A percentile compares a stretch with the other conserved stretches of the same genome.
These are phyloP conservation scores for Nasonia longicornis DNA, from an alignment of 1,140 invertebrate genomes.

Conservation along the genomic window DNA sequence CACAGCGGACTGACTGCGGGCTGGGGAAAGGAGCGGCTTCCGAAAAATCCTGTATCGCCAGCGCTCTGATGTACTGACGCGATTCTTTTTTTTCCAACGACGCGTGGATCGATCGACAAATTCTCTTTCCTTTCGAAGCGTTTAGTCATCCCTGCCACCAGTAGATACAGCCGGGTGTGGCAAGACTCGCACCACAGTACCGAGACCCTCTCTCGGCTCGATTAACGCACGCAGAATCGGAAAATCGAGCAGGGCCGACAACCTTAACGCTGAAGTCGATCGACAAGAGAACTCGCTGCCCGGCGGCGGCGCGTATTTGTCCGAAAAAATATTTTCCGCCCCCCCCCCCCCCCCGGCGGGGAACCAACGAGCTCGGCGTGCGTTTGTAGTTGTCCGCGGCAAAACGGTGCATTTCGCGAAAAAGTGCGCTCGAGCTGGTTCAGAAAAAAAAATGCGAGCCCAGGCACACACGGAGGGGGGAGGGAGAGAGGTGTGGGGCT, in stretches of 20 bases:
- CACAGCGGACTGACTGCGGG: neutral
- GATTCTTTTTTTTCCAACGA: neutral
- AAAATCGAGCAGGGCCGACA: neutral
- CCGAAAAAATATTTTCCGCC: slow-evolving; percentile 44
- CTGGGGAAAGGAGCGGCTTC: neutral
- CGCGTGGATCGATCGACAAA: too few species aligned
- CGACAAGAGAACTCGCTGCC: neutral
- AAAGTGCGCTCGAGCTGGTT: slow-evolving; percentile 39
- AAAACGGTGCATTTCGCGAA: slow-evolving; percentile 43
- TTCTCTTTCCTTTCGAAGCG: too few species aligned
- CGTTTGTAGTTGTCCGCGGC: slow-evolving; percentile 37
- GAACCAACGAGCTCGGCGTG: neutral
- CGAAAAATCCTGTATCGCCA: neutral
- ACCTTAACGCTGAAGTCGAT: slow-evolving; percentile 9
- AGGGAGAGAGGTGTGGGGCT: neutral
- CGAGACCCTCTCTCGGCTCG: neutral
- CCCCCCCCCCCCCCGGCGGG: neutral
- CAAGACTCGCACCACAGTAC: neutral
- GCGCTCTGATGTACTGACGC: neutral
- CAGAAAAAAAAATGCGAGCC: slow-evolving; percentile 23
- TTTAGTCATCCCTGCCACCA: too few species aligned
- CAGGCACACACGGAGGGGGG: neutral
- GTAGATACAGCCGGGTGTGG: neutral
- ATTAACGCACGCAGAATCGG: neutral
- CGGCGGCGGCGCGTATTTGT: slow-evolving; percentile 1